Evolutionary conservation across 2,797 vertebrate species (phyloP).

Genomic region (Sylvilagus floridanus): DNA sequence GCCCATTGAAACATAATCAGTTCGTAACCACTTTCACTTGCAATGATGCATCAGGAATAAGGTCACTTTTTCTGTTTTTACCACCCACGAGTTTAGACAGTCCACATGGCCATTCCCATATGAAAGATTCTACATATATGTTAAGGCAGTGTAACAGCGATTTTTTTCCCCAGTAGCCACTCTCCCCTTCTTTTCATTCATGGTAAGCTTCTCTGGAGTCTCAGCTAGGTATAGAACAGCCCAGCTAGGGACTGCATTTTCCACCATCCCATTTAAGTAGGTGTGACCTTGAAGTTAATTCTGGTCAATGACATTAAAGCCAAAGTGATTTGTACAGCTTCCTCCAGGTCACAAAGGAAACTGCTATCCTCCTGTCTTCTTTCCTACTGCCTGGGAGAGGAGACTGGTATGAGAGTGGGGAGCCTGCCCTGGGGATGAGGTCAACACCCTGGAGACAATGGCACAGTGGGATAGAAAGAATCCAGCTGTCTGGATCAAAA

Average conservation of each 20-base stretch:
- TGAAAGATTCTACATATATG: background rate
- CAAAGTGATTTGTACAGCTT: background rate
- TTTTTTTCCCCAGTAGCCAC: background rate
- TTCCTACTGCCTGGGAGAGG: background rate
- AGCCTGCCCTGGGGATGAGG: background rate
- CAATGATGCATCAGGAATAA: accelerated
- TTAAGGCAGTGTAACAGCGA: background rate
- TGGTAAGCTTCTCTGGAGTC: background rate
- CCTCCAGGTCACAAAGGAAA: background rate
- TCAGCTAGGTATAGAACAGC: background rate
- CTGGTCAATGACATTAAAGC: background rate
- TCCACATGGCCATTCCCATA: background rate
- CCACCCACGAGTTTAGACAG: background rate
- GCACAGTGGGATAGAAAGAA: background rate
- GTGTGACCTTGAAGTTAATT: background rate
- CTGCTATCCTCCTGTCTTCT: background rate
- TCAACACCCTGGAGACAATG: background rate
- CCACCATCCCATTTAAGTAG: background rate
- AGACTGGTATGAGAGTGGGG: background rate
- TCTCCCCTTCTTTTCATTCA: background rate
- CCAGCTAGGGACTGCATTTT: background rate
- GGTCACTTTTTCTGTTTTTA: background rate
- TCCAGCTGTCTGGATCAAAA: background rate
- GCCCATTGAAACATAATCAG: background rate
- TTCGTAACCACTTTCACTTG: background rate